A percentile compares a stretch with the other conserved stretches of the same genome.
These are phyloP conservation scores for Semnornis frantzii DNA, from an alignment of 2,113 vertebrate species.

Conservation along the genomic window DNA sequence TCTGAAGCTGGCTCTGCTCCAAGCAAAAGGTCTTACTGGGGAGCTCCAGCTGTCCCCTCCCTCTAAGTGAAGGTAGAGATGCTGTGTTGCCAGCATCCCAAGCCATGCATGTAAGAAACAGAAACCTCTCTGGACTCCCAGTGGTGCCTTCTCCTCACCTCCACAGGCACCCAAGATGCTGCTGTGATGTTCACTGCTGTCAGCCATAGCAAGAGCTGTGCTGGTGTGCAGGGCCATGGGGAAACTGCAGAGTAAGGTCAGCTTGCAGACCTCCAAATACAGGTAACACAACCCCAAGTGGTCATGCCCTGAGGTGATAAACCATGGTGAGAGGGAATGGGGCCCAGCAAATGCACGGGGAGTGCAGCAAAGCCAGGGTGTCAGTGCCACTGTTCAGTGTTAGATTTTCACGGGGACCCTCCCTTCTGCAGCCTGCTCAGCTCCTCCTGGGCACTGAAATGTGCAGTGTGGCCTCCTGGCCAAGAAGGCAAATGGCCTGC, in stretches of 20 bases:
- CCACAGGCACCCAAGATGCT: neutral
- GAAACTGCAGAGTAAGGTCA: constrained; percentile 91
- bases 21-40: neutral
- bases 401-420: neutral
- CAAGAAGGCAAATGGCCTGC: no score
- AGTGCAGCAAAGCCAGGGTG: fast-evolving
- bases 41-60: neutral
- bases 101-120: neutral
- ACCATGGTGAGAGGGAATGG: neutral
- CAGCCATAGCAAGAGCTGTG: neutral
- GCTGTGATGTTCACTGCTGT: neutral
- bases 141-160: neutral
- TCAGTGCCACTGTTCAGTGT: neutral
- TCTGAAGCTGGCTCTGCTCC: neutral
- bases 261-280: constrained; percentile 81
- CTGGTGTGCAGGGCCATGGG: constrained; percentile 76
- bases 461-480: no score
- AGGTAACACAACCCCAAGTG: constrained; percentile 73
- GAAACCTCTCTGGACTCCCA: neutral
- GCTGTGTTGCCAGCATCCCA: neutral
- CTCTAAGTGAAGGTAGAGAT: neutral
- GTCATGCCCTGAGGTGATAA: neutral
- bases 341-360: neutral
- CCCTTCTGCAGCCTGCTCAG: neutral
- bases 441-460: neutral